Evolutionary conservation across 2,113 vertebrate species (phyloP), one percentile per base, ranked within the genome.

Genomic region (Leiothrix lutea): DNA sequence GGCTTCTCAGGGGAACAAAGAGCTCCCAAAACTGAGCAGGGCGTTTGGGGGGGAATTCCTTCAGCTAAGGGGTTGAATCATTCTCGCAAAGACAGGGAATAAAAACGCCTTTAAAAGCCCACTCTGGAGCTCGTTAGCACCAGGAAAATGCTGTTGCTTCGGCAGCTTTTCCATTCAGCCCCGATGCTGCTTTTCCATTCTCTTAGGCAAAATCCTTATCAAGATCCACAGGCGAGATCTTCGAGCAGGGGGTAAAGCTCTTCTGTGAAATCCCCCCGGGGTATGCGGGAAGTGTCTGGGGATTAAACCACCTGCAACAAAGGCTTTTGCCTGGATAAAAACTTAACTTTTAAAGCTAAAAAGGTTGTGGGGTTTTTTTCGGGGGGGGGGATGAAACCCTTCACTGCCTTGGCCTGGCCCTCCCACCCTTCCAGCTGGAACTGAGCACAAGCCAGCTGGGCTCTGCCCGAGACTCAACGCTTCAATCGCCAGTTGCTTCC

Each of bases 11-110:
- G 86, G 82, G 67, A 94, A 95, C 88, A 97, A 96, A 94, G 86
- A 62, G 26, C 42, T 79, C n/a, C n/a, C 28, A 38, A 86, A 84
- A 31, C 23, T 35, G 19, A 87, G 35, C 16, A 7, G 66, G 47
- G 73, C 50, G 20, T 72, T 23, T 45, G 8, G 25, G 45, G 79
- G 88, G 88, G 86, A 70, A 97, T 94, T 95, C 92, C 90, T 70
- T 62, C 28, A 71, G 88, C 88, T 40, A 92, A 88, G 75, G 44
- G 22, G 17, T 2, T 61, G 58, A 40, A 77, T n/a, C 18, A 10
- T 56, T 81, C 47, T 62, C 58, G 51, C 21, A 57, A 70, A 80
- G 11, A 83, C 36, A 13, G 9, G 2, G 1, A 15, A 10, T n/a
- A 1, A 9, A 2, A 11, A 20, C 3, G n/a, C 48, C n/a, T 80